Percentiles rank a stretch among this genome's conserved stretches.
phyloP scores from a whole-genome alignment of 2,888 invertebrate species.

The Didymodactylos carnosus region DNA sequence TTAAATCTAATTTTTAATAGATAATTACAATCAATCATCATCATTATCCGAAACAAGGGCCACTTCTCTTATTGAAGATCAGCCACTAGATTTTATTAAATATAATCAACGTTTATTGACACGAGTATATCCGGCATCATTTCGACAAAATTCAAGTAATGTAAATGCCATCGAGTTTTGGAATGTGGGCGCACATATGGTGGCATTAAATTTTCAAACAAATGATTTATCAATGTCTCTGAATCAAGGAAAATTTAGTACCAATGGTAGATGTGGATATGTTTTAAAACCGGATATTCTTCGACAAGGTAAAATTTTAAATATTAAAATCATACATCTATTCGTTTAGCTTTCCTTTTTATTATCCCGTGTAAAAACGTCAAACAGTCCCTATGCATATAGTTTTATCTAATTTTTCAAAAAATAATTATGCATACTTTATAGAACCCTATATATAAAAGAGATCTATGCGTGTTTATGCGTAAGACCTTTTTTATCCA shows the following conservation, averaged over 20 bases:
- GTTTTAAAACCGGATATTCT: constrained; percentile 43
- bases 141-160: constrained; percentile 41
- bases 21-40: not conserved
- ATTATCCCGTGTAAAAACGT: not conserved
- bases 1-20: not conserved
- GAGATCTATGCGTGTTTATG: too few species aligned
- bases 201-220: constrained; percentile 43
- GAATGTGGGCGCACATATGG: constrained; percentile 42
- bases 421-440: too few species aligned
- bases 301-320: constrained; percentile 32
- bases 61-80: not conserved
- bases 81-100: not conserved
- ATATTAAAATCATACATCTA: not conserved
- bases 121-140: constrained; percentile 39
- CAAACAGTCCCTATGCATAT: not conserved
- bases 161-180: constrained; percentile 41
- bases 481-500: too few species aligned
- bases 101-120: constrained; percentile 16
- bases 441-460: too few species aligned
- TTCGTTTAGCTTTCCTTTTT: not conserved
- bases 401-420: not conserved
- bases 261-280: constrained; percentile 44
- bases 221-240: constrained; percentile 44
- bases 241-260: constrained; percentile 43
- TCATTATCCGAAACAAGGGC: constrained; percentile 7